phyloP scores from a whole-genome alignment of 2,113 vertebrate species.

The Burhinus bistriatus region DNA sequence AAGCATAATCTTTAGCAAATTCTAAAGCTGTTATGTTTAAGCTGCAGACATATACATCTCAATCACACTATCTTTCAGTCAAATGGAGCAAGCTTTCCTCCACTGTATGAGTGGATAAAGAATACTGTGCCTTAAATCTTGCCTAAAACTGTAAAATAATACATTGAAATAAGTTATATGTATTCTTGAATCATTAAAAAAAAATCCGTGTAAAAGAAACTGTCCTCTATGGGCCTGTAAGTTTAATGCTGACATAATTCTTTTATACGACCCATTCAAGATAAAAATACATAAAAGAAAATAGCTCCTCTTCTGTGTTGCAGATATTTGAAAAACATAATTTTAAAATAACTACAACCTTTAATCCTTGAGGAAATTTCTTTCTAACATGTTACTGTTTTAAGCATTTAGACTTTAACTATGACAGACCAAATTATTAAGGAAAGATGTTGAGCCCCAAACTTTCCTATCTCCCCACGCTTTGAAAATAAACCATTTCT shows the following conservation, averaged over 20 bases:
- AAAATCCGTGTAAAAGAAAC: not conserved
- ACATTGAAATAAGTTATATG: not conserved
- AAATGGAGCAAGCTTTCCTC: not conserved
- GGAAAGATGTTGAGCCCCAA: not conserved
- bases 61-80: not conserved
- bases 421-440: not conserved
- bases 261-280: not conserved
- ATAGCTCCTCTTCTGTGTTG: not conserved
- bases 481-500: not conserved
- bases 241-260: not conserved
- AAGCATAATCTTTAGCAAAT: constrained; percentile 17
- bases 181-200: not conserved
- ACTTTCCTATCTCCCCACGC: not conserved
- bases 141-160: constrained; percentile 1
- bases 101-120: not conserved
- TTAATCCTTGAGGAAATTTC: not conserved
- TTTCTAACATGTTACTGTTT: not conserved
- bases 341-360: not conserved
- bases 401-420: not conserved
- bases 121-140: not conserved
- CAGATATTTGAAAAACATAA: not conserved
- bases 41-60: not conserved
- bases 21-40: constrained; percentile 11
- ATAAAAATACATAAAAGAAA: not conserved
- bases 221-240: not conserved